Evolutionary conservation across 2,113 vertebrate genomes (phyloP).

Genomic region (Apaloderma vittatum): DNA sequence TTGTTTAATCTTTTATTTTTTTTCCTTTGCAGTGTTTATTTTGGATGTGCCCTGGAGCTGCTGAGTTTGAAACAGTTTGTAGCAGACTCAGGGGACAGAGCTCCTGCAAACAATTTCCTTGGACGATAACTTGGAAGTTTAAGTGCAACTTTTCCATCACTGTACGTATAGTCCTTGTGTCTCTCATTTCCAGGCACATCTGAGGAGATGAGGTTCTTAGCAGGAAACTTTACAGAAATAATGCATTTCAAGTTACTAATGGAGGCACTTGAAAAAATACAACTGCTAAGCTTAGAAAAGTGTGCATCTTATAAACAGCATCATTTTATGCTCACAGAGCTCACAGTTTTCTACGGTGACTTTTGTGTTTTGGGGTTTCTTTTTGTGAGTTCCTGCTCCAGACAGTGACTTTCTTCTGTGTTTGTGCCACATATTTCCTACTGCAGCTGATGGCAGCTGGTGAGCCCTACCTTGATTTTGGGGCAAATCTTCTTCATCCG

Average conservation of each 20-base stretch:
- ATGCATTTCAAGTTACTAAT: rapidly evolving
- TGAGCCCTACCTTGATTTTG: rapidly evolving
- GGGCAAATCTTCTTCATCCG: rapidly evolving
- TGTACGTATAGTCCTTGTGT: rapidly evolving
- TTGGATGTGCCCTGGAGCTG: background rate
- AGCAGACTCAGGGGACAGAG: background rate
- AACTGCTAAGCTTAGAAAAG: too few relatives aligned
- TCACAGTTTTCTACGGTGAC: rapidly evolving
- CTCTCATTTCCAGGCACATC: rapidly evolving
- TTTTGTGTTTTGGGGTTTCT: background rate
- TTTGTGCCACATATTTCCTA: background rate
- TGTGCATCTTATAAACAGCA: rapidly evolving
- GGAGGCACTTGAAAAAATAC: rapidly evolving
- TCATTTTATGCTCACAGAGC: rapidly evolving
- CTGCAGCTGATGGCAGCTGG: background rate
- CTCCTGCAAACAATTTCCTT: background rate
- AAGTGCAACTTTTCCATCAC: rapidly evolving
- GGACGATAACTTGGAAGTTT: background rate
- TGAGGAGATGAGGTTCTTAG: rapidly evolving
- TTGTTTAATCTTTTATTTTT: background rate
- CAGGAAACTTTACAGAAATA: rapidly evolving
- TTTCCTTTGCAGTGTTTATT: background rate
- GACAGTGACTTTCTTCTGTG: rapidly evolving
- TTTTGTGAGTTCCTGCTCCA: background rate
- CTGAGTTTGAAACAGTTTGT: background rate